Percentiles rank a stretch among this genome's conserved stretches.
These are phyloP conservation scores for Loxodonta africana DNA, from an alignment of 2,113 vertebrate genomes.

Conservation along the genomic window DNA sequence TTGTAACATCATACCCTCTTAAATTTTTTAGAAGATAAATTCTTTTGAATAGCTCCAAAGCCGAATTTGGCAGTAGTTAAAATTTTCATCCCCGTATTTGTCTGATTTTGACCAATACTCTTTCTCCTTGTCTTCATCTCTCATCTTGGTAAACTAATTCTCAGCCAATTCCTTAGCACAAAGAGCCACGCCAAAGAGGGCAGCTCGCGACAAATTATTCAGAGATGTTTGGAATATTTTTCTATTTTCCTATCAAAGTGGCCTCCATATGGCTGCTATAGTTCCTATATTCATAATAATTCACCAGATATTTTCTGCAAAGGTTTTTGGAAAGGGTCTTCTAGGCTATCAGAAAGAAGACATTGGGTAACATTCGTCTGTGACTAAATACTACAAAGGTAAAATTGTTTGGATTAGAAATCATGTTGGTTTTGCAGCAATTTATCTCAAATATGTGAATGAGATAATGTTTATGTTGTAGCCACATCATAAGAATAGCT, in stretches of 20 bases:
- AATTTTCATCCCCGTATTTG: not conserved
- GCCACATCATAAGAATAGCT: conserved; percentile 62
- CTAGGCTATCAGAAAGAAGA: not conserved
- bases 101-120: conserved; percentile 21
- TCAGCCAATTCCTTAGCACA: not conserved
- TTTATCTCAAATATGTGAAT: conserved; percentile 38
- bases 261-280: not conserved
- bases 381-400: conserved; percentile 17
- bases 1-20: not conserved
- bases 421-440: conserved; percentile 19
- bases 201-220: not conserved
- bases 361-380: not conserved
- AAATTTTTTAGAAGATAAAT: not conserved
- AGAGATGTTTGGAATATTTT: not conserved
- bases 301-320: not conserved
- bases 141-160: conserved; percentile 17
- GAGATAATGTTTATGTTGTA: conserved; percentile 76
- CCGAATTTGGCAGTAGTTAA: not conserved
- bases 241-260: not conserved
- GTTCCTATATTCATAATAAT: not conserved
- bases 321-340: not conserved
- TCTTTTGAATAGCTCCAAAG: not conserved
- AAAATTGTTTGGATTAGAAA: not conserved
- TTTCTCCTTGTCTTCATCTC: not conserved
- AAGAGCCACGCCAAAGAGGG: not conserved